phyloP scores from a whole-genome alignment of 2,797 vertebrate genomes.

The Prunella strophiata region DNA sequence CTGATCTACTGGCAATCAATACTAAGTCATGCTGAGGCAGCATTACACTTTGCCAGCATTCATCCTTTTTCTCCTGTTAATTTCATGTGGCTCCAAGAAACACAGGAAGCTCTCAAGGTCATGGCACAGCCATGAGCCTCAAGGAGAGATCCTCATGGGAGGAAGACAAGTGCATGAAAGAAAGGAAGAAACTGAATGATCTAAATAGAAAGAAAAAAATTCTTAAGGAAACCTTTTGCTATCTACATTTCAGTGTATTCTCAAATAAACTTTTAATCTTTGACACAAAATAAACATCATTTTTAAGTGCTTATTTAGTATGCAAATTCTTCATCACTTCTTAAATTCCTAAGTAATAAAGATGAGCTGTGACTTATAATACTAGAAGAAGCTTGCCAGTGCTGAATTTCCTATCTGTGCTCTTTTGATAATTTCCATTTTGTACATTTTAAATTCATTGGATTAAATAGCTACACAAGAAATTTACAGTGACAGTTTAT shows the following conservation, averaged over 20 bases:
- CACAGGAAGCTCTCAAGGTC: not conserved
- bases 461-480: slow-evolving; percentile 53
- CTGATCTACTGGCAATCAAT: not conserved
- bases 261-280: slow-evolving; percentile 28
- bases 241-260: slow-evolving; percentile 66
- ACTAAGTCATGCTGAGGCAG: not conserved
- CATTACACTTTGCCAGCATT: not conserved
- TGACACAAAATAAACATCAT: slow-evolving; percentile 39
- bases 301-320: slow-evolving; percentile 51
- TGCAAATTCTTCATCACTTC: slow-evolving; percentile 1
- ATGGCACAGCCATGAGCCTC: not conserved
- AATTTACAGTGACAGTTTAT: slow-evolving; percentile 41
- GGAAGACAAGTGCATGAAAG: not conserved
- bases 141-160: not conserved
- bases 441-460: slow-evolving; percentile 1
- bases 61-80: not conserved
- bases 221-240: not conserved
- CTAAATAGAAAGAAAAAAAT: not conserved
- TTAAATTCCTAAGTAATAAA: slow-evolving; percentile 1
- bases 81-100: not conserved
- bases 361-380: not conserved
- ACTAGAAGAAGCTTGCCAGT: slow-evolving; percentile 33
- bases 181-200: not conserved
- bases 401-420: slow-evolving; percentile 38
- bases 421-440: not conserved